Base-by-base conservation (phyloP, 2,888 invertebrate genomes). In the Pheosia tremula region DNA sequence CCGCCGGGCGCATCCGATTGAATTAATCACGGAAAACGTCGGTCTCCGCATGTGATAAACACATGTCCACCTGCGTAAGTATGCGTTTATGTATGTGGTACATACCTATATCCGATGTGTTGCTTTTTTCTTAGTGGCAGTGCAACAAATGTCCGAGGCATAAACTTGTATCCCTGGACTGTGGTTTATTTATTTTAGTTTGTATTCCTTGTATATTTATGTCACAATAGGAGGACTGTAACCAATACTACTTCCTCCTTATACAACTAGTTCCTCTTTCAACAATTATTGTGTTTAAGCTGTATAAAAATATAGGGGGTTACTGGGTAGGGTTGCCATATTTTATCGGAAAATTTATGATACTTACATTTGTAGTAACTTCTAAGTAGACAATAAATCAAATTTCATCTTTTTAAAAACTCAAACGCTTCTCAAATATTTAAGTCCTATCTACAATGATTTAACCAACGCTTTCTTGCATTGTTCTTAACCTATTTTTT, bases 11-110 rank as follows among this genome's bases (percentile, higher is more conserved):
- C 83, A 85, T 89, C 88, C 88, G 89, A 90, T 89, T 89, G 86
- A 89, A 91, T 90, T 90, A 90, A 90, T 89, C 88, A 85, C 83
- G 82, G 84, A 81, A 85, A 85, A 79, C 80, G 78, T 72, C 74
- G 79, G 80, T 76, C 74, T 75, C 79, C 78, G 78, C 77, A 75
- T 74, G 78, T 73, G 83, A 81, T 85, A 81, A 83, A 72, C 68
- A 71, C 63, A 62, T 59, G 56, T 61, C 59, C 61, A 60, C 60
- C 65, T 60, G 70, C 60, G 63, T 24, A 24, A 24, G 24, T 24
- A 24, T 62, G 62, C 64, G 60, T 67, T 24, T 52, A 67, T 72
- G 75, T 75, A n/a, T n/a, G 74, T 78, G 63, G 60, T 60, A 55
- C 7, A 39, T 39, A 38, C 52, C 3, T 49, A 10, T 55, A 13